Conservation (phyloP, 30 jellyfish, hydroid and myxozoan species). For the Aurelia coerulea region DNA sequence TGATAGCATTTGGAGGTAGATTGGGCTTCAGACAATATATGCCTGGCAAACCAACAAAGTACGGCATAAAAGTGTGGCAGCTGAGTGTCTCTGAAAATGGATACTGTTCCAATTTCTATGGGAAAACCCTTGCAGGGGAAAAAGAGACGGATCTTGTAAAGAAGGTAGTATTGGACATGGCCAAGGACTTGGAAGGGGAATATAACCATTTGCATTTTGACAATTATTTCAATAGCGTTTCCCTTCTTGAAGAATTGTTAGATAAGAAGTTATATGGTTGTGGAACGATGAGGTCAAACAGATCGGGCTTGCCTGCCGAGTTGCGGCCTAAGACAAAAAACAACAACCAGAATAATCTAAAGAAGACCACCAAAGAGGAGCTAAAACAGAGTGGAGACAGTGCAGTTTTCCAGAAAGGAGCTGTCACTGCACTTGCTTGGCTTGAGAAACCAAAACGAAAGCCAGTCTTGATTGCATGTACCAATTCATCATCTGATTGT, state of each 20-base stretch:
- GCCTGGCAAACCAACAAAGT: conserved; percentile 80
- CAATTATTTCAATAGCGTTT: conserved; percentile 54
- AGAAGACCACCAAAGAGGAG: conserved; percentile 5
- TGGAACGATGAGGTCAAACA: conserved; percentile 59
- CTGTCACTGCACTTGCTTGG: conserved; percentile 49
- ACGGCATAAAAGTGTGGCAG: conserved; percentile 82
- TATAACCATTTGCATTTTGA: conserved; percentile 54
- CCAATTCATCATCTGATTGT: conserved; percentile 19
- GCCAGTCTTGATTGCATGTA: conserved; percentile 67
- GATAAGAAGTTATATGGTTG: conserved; percentile 7
- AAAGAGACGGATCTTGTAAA: conserved; percentile 53
- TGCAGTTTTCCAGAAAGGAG: conserved; percentile 25
- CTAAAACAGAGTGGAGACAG: conserved; percentile 31
- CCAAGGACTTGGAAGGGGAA: conserved; percentile 44
- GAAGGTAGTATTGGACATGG: conserved; percentile 41
- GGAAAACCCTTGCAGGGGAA: conserved; percentile 48
- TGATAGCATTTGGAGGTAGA: conserved; percentile 81
- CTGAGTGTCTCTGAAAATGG: conserved; percentile 71
- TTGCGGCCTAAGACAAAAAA: neutral
- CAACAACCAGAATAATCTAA: neutral
- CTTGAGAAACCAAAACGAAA: conserved; percentile 20
- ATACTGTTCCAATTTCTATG: conserved; percentile 61
- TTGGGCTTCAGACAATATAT: conserved; percentile 73
- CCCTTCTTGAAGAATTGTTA: conserved; percentile 56
- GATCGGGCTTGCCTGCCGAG: conserved; percentile 34